Conservation (phyloP, 2,113 vertebrate genomes). For the Jaculus jaculus region DNA sequence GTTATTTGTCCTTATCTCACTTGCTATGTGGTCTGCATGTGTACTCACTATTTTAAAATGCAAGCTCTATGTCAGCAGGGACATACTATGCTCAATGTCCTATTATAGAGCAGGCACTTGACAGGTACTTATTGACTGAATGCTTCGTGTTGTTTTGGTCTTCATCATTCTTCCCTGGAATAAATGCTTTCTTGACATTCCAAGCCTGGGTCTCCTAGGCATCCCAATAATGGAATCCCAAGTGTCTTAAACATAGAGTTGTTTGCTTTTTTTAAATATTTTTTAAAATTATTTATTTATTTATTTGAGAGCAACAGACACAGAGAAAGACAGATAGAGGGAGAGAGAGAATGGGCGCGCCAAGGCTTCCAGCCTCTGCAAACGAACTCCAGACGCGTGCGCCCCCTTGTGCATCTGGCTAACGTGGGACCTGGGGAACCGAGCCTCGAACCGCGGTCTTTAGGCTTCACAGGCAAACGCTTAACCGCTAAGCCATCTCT, state of each 20-base stretch:
- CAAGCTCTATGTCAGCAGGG: not conserved
- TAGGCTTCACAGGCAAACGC: no score
- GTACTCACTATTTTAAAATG: not conserved
- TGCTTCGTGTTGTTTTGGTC: not conserved
- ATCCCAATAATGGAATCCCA: not conserved
- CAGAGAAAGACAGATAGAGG: no score
- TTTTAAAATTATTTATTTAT: no score
- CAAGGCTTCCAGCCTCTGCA: no score
- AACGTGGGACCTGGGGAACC: no score
- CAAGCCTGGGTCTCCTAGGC: not conserved
- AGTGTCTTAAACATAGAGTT: not conserved
- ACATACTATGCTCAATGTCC: not conserved
- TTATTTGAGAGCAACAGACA: no score
- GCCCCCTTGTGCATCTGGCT: no score
- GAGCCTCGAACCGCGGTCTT: no score
- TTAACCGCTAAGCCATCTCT: no score
- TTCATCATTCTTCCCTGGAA: not conserved
- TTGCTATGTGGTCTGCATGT: not conserved
- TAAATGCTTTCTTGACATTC: not conserved
- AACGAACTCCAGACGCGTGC: no score
- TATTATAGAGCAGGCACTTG: not conserved
- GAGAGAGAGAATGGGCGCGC: no score
- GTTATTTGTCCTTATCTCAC: not conserved
- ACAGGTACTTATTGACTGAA: constrained; percentile 4
- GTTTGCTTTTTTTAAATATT: not conserved